phyloP scores from a whole-genome alignment of 2,888 invertebrate species.

The Lamellibrachia satsuma region DNA sequence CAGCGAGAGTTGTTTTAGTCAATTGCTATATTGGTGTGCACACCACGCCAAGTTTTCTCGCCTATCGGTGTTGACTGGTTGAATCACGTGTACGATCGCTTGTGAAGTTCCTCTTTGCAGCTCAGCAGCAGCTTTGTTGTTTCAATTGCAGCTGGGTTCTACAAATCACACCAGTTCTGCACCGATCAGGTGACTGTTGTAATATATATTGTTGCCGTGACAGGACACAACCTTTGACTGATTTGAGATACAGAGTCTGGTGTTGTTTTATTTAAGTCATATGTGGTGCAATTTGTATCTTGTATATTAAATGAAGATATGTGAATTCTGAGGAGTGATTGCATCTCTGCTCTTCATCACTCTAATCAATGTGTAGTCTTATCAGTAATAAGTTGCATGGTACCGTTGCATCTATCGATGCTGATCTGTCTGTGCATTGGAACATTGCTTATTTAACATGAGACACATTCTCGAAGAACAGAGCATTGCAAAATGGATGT shows the following conservation, averaged over 20 bases:
- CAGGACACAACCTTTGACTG: conserved; percentile 6
- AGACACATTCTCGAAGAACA: background rate
- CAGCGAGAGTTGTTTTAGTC: background rate
- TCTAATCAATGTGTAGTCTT: no score
- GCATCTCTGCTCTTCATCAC: background rate
- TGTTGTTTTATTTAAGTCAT: background rate
- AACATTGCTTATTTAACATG: background rate
- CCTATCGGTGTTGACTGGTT: background rate
- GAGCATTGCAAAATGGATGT: background rate
- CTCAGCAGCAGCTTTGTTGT: background rate
- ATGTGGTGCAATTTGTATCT: background rate
- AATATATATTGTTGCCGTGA: background rate
- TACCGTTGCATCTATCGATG: no score
- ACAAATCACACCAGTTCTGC: background rate
- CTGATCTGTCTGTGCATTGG: background rate
- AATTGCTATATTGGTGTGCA: background rate
- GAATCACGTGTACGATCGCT: background rate
- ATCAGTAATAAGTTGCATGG: no score
- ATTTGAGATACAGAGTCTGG: background rate
- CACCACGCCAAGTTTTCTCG: background rate
- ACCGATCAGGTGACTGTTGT: background rate
- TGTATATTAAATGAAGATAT: background rate
- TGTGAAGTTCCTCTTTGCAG: background rate
- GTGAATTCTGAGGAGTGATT: background rate
- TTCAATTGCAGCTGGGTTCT: background rate